Evolutionary conservation across 2,888 invertebrate genomes (phyloP).

Genomic region (Nomada flava): DNA sequence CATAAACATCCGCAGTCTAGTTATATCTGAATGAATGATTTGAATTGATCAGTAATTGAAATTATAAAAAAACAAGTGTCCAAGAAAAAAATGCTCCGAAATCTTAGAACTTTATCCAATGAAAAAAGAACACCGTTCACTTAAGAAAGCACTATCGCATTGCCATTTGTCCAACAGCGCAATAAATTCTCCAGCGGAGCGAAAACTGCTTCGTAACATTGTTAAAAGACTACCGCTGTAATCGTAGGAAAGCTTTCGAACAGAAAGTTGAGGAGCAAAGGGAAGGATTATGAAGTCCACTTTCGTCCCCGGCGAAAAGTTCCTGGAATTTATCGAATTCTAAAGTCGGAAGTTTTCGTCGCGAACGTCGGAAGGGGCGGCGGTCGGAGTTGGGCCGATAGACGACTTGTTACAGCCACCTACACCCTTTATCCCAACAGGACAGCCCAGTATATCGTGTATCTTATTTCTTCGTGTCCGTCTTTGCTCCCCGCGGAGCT

Average conservation of each 20-base stretch:
- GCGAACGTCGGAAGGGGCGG: background rate
- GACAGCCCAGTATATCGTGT: constrained; percentile 32
- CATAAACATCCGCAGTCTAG: no score
- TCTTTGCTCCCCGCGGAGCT: constrained; percentile 45
- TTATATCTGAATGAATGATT: no score
- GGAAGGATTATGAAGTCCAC: constrained; percentile 13
- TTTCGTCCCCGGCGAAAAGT: background rate
- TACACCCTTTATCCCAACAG: constrained; percentile 27
- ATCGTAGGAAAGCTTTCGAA: background rate
- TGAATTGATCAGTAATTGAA: no score
- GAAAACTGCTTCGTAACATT: background rate
- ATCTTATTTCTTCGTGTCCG: constrained; percentile 46
- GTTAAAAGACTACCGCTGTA: background rate
- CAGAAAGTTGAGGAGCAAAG: background rate
- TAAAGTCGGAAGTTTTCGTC: constrained; percentile 17
- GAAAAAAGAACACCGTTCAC: no score
- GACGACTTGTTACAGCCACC: constrained; percentile 36
- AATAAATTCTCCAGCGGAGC: background rate
- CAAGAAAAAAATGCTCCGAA: no score
- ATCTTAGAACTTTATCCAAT: no score
- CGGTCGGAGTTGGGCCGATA: constrained; percentile 19
- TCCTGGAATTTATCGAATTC: constrained; percentile 6
- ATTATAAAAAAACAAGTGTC: no score
- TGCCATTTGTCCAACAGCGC: background rate
- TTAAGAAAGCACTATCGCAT: background rate